Percentiles rank a stretch among this genome's conserved stretches.
Conservation (phyloP, 1,140 invertebrate genomes). For the Drosophila mauritiana region DNA sequence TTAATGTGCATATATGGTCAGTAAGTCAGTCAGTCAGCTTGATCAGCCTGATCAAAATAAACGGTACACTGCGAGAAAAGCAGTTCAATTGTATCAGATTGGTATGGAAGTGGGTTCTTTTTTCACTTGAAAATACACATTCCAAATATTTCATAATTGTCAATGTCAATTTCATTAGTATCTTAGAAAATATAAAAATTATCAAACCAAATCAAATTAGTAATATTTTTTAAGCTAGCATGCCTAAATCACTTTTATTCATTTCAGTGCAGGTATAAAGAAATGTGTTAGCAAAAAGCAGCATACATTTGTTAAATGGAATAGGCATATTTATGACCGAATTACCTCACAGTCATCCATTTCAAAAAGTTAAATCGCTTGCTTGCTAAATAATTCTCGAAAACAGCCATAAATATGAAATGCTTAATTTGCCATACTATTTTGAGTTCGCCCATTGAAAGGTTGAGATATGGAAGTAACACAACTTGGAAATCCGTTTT, state of each 20-base stretch:
- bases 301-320: neutral
- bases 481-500: no score
- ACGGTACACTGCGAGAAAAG: constrained; percentile 9
- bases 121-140: no score
- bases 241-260: no score
- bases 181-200: no score
- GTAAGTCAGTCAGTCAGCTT: constrained; percentile 24
- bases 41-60: constrained; percentile 24
- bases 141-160: no score
- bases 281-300: neutral
- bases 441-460: neutral
- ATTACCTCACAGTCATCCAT: neutral
- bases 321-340: neutral
- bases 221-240: no score
- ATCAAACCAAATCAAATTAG: no score
- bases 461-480: neutral
- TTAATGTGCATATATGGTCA: constrained; percentile 56
- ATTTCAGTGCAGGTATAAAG: neutral
- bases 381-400: constrained; percentile 9
- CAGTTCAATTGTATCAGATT: no score
- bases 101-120: no score
- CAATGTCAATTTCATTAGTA: no score
- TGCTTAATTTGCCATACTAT: constrained; percentile 15
- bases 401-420: constrained; percentile 10
- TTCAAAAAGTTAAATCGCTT: constrained; percentile 1